A percentile compares a stretch with the other conserved stretches of the same genome.
phyloP scores from a whole-genome alignment of 1,140 invertebrate species.

The Heliconius himera region DNA sequence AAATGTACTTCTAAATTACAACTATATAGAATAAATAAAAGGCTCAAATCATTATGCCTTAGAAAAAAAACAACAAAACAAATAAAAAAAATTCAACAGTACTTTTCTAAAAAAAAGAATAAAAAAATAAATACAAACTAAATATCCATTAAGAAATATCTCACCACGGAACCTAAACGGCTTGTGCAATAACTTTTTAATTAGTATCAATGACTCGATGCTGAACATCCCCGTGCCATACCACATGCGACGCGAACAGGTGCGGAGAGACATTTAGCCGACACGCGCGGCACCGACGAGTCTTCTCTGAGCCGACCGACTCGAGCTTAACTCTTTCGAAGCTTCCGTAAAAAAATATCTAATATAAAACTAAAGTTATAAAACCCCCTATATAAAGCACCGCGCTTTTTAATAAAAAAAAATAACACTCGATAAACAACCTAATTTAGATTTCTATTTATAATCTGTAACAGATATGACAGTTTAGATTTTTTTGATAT shows the following conservation, averaged over 20 bases:
- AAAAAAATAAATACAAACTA: neutral
- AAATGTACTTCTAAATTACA: too few relatives aligned
- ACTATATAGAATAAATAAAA: too few relatives aligned
- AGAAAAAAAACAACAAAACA: too few relatives aligned
- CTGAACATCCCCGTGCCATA: conserved; percentile 60
- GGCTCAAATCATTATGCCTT: too few relatives aligned
- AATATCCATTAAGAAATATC: neutral
- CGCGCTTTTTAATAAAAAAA: neutral
- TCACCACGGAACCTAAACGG: neutral
- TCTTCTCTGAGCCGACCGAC: conserved; percentile 42
- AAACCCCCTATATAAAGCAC: neutral
- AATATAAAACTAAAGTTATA: neutral
- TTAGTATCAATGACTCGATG: conserved; percentile 30
- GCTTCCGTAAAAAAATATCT: neutral
- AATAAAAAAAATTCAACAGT: too few relatives aligned
- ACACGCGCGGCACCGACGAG: conserved; percentile 61
- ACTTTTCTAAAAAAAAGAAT: too few relatives aligned
- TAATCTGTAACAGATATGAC: conserved; percentile 1
- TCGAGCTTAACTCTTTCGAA: neutral
- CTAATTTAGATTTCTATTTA: conserved; percentile 11
- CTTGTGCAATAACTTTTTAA: conserved; percentile 35
- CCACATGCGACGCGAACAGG: conserved; percentile 45
- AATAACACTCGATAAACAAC: conserved; percentile 25
- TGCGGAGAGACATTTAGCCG: conserved; percentile 57
- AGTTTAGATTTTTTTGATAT: conserved; percentile 19